phyloP scores from a whole-genome alignment of 1,140 invertebrate genomes.

The Drosophila sp. region DNA sequence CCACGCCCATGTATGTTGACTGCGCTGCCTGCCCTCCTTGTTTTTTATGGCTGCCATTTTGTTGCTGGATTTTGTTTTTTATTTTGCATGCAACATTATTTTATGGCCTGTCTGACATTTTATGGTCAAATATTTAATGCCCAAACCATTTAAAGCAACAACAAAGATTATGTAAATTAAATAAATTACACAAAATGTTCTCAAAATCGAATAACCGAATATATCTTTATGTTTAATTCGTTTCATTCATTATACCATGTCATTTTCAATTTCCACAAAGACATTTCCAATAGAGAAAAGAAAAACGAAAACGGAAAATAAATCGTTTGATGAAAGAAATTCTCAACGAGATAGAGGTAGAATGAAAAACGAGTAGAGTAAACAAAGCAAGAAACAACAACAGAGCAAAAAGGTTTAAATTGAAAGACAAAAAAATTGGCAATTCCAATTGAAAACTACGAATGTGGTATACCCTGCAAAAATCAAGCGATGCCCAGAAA shows the following conservation, averaged over 20 bases:
- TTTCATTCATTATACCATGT: background rate
- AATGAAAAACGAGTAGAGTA: background rate
- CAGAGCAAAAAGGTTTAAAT: background rate
- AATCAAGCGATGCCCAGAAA: too few species aligned
- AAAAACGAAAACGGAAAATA: background rate
- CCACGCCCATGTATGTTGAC: background rate
- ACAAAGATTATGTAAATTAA: conserved; percentile 13
- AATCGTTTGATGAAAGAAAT: background rate
- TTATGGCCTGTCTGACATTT: conserved; percentile 8
- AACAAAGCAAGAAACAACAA: background rate
- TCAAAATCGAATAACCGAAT: background rate
- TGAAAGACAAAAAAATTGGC: background rate
- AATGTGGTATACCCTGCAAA: background rate
- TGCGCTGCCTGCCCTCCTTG: background rate
- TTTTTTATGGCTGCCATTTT: background rate
- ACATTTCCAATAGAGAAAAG: background rate
- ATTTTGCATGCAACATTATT: conserved; percentile 3
- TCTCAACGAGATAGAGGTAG: background rate
- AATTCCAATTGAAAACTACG: background rate
- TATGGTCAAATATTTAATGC: conserved; percentile 7
- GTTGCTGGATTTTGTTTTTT: background rate
- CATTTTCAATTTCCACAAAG: background rate
- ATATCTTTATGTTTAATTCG: background rate
- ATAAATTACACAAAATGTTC: conserved; percentile 10
- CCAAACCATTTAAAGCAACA: background rate